phyloP scores from a whole-genome alignment of 2,888 invertebrate genomes.

The Diabrotica balteata region DNA sequence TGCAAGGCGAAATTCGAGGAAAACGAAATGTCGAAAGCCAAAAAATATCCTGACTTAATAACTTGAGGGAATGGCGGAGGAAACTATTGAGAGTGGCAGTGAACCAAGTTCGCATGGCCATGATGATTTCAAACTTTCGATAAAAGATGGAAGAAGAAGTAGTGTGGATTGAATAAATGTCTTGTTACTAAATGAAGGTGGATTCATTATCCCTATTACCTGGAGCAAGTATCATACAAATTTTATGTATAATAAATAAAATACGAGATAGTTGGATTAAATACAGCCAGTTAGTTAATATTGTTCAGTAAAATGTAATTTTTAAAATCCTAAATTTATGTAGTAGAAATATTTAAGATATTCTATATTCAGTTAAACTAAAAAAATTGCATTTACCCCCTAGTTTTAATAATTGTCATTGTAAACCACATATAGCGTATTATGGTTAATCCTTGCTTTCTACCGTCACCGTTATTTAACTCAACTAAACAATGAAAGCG shows the following conservation, averaged over 20 bases:
- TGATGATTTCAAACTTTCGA: neutral
- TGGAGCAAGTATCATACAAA: no score
- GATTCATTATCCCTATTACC: no score
- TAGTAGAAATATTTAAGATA: neutral
- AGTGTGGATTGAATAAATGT: neutral
- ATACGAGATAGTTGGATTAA: no score
- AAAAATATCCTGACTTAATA: neutral
- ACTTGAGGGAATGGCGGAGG: neutral
- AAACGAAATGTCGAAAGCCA: neutral
- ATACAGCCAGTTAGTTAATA: neutral
- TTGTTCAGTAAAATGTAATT: neutral
- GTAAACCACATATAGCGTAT: no score
- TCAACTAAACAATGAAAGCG: slow-evolving; percentile 1
- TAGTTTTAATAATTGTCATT: no score
- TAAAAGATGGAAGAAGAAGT: neutral
- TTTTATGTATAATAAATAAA: no score
- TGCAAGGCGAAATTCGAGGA: neutral
- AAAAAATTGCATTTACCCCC: no score
- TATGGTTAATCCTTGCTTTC: no score
- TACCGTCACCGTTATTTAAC: neutral
- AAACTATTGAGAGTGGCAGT: neutral
- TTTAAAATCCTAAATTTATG: neutral
- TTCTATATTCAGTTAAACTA: neutral
- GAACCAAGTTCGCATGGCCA: neutral
- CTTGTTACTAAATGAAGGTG: no score